Percentiles rank a stretch among this genome's conserved stretches.
Evolutionary conservation across 2,113 vertebrate species (phyloP).

Genomic region (Callorhinus ursinus): DNA sequence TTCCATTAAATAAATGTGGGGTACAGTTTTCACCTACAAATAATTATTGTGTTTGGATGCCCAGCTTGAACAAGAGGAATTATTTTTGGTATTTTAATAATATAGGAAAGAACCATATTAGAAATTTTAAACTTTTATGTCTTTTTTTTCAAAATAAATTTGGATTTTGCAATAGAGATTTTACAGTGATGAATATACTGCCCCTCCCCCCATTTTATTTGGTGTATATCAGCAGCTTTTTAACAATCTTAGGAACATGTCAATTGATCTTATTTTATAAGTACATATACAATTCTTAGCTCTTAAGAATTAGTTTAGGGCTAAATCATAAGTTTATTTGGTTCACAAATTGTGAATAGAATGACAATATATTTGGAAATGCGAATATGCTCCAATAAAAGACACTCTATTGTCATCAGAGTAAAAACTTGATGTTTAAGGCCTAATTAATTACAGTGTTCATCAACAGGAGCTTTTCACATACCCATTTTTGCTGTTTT

Average conservation of each 20-base stretch:
- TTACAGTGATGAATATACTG: not conserved
- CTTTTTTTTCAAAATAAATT: not conserved
- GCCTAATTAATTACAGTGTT: not conserved
- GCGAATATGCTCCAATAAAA: not conserved
- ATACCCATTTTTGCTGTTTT: not conserved
- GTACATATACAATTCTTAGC: not conserved
- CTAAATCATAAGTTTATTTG: not conserved
- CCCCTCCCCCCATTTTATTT: not conserved
- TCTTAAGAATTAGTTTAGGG: not conserved
- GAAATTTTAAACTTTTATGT: not conserved
- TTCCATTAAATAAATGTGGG: not conserved
- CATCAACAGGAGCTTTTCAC: not conserved
- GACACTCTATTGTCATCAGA: not conserved
- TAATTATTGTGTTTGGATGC: not conserved
- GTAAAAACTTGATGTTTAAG: not conserved
- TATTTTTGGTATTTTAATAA: constrained; percentile 9
- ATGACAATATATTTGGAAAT: not conserved
- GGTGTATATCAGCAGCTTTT: not conserved
- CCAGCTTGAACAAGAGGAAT: not conserved
- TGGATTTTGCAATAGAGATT: not conserved
- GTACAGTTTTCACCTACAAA: not conserved
- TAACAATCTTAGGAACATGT: not conserved
- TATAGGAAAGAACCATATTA: not conserved
- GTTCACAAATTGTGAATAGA: not conserved
- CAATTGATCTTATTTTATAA: not conserved